Base-by-base conservation (phyloP, 2,888 invertebrate species). In the Colletes collaris region DNA sequence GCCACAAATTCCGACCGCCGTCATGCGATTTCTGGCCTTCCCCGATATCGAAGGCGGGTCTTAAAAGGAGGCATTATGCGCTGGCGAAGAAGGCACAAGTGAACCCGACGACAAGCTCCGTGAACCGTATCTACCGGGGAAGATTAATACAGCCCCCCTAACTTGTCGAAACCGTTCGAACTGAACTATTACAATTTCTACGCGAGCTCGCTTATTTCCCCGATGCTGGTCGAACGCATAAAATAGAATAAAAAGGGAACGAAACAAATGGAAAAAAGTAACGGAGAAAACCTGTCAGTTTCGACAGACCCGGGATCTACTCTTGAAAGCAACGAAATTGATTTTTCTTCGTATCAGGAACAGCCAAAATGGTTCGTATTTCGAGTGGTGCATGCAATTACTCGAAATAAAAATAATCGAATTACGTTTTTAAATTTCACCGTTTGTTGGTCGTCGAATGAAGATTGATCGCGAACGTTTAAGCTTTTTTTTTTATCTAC, bases 61-160 rank as follows among this genome's bases (percentile, higher is more conserved):
- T 55, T 16, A 55, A 67, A 73, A 40, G 19, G 67, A 8, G 27
- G 58, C 67, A 68, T 68, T 58, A 67, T 67, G 67, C 67, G n/a
- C 7, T 49, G 35, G 7, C 67, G 67, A 68, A 68, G 58, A 68
- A 58, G 37, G 37, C 49, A 37, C 11, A 19, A 49, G 16, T 11
- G 58, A 68, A 58, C 49, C 16, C 56, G 67, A 11, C n/a, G 58
- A 59, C 67, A 68, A 68, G 13, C 27, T n/a, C 19, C 11, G 44
- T 35, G 11, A 67, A 49, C 55, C 46, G 44, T 67, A 50, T 68
- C 67, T 37, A 50, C 67, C 67, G 49, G 10, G 8, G 46, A 67
- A 67, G 67, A 58, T 58, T 67, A 67, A 67, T 67, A 49, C 46
- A 58, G 10, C 67, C 46, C 44, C 10, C 19, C 35, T 16, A 19